Evolutionary conservation across 2,797 vertebrate species (phyloP).

Genomic region (Rhinoraja longicauda): DNA sequence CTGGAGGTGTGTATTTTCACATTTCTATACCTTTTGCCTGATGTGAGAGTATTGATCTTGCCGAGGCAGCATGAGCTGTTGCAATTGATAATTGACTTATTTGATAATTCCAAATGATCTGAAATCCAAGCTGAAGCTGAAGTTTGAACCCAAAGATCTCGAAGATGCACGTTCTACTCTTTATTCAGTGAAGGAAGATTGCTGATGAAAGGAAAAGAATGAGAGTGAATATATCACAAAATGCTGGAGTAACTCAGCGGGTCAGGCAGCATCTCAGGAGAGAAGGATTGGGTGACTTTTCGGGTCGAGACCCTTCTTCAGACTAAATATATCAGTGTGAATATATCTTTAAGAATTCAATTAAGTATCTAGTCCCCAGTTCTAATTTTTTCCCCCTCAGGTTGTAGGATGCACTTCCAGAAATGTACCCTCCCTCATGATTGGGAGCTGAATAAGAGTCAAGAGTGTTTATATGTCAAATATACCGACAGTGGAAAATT

Average conservation of each 20-base stretch:
- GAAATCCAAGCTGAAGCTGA: slow-evolving; percentile 7
- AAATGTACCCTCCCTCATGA: neutral
- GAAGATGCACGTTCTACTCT: neutral
- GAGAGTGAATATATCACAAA: no score
- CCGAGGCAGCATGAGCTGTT: no score
- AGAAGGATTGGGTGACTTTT: no score
- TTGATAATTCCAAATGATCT: neutral
- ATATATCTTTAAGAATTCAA: neutral
- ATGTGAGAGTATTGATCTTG: no score
- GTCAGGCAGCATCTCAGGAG: no score
- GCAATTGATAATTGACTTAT: neutral
- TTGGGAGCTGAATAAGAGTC: neutral
- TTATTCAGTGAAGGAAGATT: neutral
- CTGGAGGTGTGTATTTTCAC: no score
- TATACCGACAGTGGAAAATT: no score
- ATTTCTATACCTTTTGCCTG: no score
- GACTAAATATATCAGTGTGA: neutral
- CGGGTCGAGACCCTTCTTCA: no score
- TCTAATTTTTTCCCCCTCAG: neutral
- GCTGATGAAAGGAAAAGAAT: neutral
- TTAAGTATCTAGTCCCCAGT: no score
- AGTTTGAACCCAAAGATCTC: neutral
- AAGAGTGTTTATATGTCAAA: no score
- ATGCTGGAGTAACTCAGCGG: no score
- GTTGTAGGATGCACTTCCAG: neutral